phyloP scores from a whole-genome alignment of 35 echinoderm and acorn worm genomes.

The Apostichopus japonicus region DNA sequence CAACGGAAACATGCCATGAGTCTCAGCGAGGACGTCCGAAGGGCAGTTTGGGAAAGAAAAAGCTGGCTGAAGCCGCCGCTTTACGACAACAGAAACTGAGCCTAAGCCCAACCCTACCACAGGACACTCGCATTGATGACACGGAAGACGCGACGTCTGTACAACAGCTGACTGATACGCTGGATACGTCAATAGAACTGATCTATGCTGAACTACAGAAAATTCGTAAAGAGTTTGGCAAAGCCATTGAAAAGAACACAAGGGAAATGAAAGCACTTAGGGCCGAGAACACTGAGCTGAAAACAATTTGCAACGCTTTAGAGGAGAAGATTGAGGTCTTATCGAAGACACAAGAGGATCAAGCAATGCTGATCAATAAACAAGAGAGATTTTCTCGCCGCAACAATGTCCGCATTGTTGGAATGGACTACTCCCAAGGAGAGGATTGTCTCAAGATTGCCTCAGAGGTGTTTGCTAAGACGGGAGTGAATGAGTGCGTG shows the following conservation, averaged over 20 bases:
- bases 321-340: not conserved
- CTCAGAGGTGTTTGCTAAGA: not conserved
- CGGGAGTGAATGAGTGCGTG: not conserved
- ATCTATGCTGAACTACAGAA: not conserved
- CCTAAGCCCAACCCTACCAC: not conserved
- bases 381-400: not conserved
- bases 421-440: not conserved
- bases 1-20: no score
- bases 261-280: not conserved
- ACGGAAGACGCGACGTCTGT: not conserved
- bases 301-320: not conserved
- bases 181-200: not conserved
- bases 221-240: not conserved
- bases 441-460: slow-evolving; percentile 29
- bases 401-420: slow-evolving; percentile 17
- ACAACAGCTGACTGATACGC: not conserved
- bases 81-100: not conserved
- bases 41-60: not conserved
- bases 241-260: no score
- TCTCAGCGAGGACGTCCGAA: not conserved
- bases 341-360: not conserved
- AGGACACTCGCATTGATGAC: not conserved
- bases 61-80: not conserved
- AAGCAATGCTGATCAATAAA: not conserved
- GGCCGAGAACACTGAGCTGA: not conserved